Evolutionary conservation across 2,113 vertebrate genomes (phyloP).

Genomic region (Otus sunia): DNA sequence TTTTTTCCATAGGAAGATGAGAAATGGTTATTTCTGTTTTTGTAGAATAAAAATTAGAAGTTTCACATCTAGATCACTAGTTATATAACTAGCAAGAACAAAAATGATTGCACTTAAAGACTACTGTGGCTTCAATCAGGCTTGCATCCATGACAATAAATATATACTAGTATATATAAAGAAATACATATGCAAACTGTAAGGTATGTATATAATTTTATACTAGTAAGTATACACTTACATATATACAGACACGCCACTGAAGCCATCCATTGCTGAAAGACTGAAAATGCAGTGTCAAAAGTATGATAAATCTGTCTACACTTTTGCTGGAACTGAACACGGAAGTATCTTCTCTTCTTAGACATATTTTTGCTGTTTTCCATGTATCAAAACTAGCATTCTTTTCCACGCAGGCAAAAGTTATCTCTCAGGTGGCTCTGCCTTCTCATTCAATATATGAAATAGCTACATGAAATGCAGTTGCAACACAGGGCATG

Average conservation of each 20-base stretch:
- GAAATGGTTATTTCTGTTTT: neutral
- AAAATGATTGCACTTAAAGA: neutral
- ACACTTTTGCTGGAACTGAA: neutral
- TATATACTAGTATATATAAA: neutral
- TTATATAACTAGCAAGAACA: neutral
- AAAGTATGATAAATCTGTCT: neutral
- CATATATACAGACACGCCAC: neutral
- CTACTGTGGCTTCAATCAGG: neutral
- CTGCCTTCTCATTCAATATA: neutral
- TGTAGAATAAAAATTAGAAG: neutral
- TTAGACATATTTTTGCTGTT: neutral
- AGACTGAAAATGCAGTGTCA: neutral
- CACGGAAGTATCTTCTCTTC: neutral
- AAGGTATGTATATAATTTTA: neutral
- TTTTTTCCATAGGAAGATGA: neutral
- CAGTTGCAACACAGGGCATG: rapidly evolving
- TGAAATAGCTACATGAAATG: neutral
- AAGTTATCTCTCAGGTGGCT: neutral
- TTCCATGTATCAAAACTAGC: neutral
- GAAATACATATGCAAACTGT: neutral
- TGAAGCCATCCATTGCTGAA: neutral
- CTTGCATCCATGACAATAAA: neutral
- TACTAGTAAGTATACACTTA: neutral
- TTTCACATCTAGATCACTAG: neutral
- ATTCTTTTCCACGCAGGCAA: neutral